Conservation (phyloP, 2,797 vertebrate genomes). For the Setipinna tenuifilis region DNA sequence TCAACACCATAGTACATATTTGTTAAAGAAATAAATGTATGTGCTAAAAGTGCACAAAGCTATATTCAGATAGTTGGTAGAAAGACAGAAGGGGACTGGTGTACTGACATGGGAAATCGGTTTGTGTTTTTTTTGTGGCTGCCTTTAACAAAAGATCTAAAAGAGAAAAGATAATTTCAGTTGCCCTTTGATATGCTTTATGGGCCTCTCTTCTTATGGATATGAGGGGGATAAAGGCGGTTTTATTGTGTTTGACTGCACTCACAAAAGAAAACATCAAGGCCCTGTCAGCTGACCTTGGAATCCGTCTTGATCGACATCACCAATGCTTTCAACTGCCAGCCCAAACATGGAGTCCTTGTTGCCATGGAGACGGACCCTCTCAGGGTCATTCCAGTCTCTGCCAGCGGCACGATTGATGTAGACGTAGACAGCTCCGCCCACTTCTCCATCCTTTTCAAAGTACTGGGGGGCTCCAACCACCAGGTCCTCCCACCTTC, state of each 20-base stretch:
- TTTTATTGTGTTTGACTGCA: neutral
- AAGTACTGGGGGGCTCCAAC: conserved; percentile 91
- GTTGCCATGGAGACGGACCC: conserved; percentile 78
- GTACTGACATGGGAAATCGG: neutral
- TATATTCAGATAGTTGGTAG: neutral
- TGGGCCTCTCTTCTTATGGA: neutral
- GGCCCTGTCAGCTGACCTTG: conserved; percentile 72
- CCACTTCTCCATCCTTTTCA: conserved; percentile 79
- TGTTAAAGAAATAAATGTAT: neutral
- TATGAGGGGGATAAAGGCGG: neutral
- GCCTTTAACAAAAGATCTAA: neutral
- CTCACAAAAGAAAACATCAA: neutral
- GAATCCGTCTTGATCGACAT: conserved; percentile 88
- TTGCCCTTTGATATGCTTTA: neutral
- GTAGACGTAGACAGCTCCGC: conserved; percentile 89
- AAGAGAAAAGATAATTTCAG: neutral
- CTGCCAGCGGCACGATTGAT: conserved; percentile 77
- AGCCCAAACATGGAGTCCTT: conserved; percentile 92
- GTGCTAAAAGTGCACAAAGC: neutral
- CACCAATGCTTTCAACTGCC: conserved; percentile 87
- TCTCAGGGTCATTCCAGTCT: conserved; percentile 78
- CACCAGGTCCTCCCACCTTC: conserved; percentile 91
- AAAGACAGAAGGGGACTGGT: neutral
- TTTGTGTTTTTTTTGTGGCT: neutral
- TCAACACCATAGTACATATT: conserved; percentile 28